phyloP scores from a whole-genome alignment of 2,113 vertebrate species.

The Gnathonemus echidnorhynchus region DNA sequence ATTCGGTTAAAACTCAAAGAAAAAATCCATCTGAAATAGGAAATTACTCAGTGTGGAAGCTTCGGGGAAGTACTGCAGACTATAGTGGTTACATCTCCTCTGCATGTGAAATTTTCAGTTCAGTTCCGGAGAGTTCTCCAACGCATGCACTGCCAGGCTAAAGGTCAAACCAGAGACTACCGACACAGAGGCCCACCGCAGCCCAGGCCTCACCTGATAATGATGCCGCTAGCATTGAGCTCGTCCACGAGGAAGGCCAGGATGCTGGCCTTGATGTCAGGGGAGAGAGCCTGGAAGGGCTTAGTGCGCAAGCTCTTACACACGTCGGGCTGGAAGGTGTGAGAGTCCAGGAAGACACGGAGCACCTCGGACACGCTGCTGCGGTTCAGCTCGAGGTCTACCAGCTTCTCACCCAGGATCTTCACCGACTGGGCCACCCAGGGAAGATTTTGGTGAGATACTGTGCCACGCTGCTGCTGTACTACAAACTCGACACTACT shows the following conservation, averaged over 20 bases:
- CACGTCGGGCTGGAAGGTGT: slow-evolving; percentile 70
- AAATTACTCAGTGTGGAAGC: neutral
- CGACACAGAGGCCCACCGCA: neutral
- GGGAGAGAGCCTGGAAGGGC: slow-evolving; percentile 81
- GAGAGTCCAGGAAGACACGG: slow-evolving; percentile 81
- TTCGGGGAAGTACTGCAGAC: neutral
- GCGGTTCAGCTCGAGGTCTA: slow-evolving; percentile 76
- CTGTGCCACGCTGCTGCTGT: neutral
- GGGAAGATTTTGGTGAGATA: neutral
- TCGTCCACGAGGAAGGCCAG: slow-evolving; percentile 86
- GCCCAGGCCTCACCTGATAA: slow-evolving; percentile 63
- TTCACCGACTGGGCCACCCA: slow-evolving; percentile 74
- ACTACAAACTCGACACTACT: neutral
- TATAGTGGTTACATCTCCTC: neutral
- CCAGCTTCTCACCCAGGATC: slow-evolving; percentile 88
- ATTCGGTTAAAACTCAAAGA: neutral
- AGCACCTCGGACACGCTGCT: slow-evolving; percentile 85
- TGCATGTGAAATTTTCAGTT: neutral
- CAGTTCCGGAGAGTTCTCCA: neutral
- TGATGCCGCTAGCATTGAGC: slow-evolving; percentile 79
- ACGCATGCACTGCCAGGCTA: neutral
- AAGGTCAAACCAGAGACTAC: neutral
- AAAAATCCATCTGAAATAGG: neutral
- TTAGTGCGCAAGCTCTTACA: slow-evolving; percentile 79
- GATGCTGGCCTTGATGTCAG: slow-evolving; percentile 76